phyloP scores from a whole-genome alignment of 2,888 invertebrate genomes.

The Carabus problematicus region DNA sequence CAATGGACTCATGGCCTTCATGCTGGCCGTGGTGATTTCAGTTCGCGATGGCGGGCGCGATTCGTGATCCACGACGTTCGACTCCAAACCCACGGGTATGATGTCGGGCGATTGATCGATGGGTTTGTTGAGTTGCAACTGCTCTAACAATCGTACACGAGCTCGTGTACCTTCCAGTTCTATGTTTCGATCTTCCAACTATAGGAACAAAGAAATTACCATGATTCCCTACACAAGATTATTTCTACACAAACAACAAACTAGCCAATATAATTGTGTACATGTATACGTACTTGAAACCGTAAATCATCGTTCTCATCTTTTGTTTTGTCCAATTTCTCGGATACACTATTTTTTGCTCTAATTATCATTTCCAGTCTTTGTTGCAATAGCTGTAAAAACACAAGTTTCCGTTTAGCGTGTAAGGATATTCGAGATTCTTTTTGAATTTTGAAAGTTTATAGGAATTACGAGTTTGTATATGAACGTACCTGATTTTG shows the following conservation, averaged over 20 bases:
- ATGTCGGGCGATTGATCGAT: slow-evolving; percentile 55
- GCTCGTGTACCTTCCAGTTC: slow-evolving; percentile 85
- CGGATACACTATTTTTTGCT: slow-evolving; percentile 69
- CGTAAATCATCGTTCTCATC: slow-evolving; percentile 83
- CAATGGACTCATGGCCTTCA: slow-evolving; percentile 67
- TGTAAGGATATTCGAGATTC: no score
- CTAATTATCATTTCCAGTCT: slow-evolving; percentile 74
- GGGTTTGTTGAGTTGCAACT: slow-evolving; percentile 52
- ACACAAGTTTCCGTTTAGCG: slow-evolving; percentile 29
- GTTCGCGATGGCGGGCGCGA: slow-evolving; percentile 60
- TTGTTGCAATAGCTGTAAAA: slow-evolving; percentile 73
- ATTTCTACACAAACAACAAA: slow-evolving; percentile 1
- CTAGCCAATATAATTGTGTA: slow-evolving; percentile 1
- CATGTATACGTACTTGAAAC: slow-evolving; percentile 70
- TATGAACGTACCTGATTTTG: slow-evolving; percentile 76
- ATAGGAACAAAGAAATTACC: slow-evolving; percentile 49
- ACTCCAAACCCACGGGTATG: slow-evolving; percentile 58
- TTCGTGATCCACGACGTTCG: slow-evolving; percentile 56
- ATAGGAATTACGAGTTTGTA: not conserved
- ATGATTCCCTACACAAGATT: not conserved
- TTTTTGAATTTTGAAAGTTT: not conserved
- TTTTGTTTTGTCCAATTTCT: slow-evolving; percentile 74
- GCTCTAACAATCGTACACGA: slow-evolving; percentile 75
- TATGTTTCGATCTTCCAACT: slow-evolving; percentile 84
- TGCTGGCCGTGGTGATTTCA: slow-evolving; percentile 63